Evolutionary conservation across 2,888 invertebrate genomes (phyloP), one percentile per base, ranked within the genome.

Genomic region (Trichopoda pennipes): DNA sequence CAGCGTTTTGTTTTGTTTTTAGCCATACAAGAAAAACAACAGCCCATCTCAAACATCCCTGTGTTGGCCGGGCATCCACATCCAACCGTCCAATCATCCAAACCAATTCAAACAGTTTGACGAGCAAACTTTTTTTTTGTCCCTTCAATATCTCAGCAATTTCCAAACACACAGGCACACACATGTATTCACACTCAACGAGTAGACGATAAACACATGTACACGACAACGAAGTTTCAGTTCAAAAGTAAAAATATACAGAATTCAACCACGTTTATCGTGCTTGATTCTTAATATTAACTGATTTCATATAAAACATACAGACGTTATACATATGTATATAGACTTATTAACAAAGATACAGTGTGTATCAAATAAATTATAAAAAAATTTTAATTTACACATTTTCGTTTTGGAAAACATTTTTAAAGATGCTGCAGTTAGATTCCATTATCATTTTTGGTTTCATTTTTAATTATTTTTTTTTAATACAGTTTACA

Each of bases 211-310:
- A 69, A 32, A 68, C 69, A 73, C 69, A 72, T 66, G 74, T 70
- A 72, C 70, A 53, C 51, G 23, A 42, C 35, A 38, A 32, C 42
- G 35, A 49, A 42, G 49, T 58, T n/a, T 70, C 49, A 17, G n/a
- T 38, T 19, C 28, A 35, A 44, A 55, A 55, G 56, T 28, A 68
- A 14, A 63, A 66, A 64, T 38, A 63, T 23, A 38, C 44, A 72
- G 49, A 79, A 76, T 38, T 79, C 51, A 69, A 47, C 81, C 70
- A 82, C 82, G 75, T 78, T 82, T 79, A 76, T 79, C 82, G 75
- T 79, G 82, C 68, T 28, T 28, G 28, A 28, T 28, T 28, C 28
- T 28, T 28, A 28, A 28, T 28, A 28, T 28, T 28, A 28, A 28
- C 28, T 49, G 73, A 56, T 55, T 74, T 42, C 56, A 68, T 58